Evolutionary conservation across 2,888 invertebrate genomes (phyloP).

Genomic region (Pegoplata infirma): DNA sequence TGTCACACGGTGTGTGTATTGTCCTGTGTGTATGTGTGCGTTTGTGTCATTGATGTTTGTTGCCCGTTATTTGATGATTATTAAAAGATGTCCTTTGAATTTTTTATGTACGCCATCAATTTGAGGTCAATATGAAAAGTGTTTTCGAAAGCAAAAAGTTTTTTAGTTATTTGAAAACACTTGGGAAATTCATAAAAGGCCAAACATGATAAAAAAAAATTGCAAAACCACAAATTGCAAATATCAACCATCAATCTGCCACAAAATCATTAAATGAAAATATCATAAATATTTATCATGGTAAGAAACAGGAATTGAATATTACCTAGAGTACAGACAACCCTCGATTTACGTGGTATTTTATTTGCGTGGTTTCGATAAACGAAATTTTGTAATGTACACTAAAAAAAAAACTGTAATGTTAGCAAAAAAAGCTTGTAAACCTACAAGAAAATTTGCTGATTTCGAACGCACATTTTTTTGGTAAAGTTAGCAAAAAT

Average conservation of each 20-base stretch:
- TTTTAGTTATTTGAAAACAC: conserved; percentile 41
- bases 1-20: conserved; percentile 34
- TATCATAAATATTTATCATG: no score
- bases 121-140: conserved; percentile 29
- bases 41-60: no score
- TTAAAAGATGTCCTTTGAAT: conserved; percentile 62
- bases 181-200: conserved; percentile 48
- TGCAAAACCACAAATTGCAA: conserved; percentile 36
- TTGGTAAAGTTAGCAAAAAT: no score
- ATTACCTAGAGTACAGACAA: no score
- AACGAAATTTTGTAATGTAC: no score
- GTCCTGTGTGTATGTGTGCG: no score
- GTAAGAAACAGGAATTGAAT: background rate
- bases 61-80: conserved; percentile 50
- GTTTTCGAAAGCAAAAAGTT: conserved; percentile 11
- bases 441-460: no score
- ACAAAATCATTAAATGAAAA: conserved; percentile 22
- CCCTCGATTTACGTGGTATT: no score
- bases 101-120: conserved; percentile 47
- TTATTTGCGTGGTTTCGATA: no score
- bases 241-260: conserved; percentile 29
- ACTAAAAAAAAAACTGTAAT: no score
- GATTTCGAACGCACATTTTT: no score
- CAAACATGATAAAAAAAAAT: conserved; percentile 17
- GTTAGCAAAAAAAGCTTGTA: no score